Evolutionary conservation across 2,797 vertebrate genomes (phyloP).

Genomic region (Brotula barbata): DNA sequence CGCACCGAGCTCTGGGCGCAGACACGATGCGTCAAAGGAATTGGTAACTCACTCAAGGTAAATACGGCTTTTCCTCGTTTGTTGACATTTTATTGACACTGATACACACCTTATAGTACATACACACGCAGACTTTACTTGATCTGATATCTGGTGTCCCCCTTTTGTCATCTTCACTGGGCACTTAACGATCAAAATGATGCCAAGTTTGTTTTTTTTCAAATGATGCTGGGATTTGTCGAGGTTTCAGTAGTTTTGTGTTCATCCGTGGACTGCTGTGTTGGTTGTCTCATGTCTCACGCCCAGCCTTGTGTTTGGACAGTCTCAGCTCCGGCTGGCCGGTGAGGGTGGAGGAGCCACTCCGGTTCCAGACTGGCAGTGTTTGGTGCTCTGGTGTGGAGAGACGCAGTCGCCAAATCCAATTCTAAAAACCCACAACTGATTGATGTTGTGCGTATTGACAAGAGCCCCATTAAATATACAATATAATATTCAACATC

Average conservation of each 20-base stretch:
- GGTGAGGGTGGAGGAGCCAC: too few species aligned
- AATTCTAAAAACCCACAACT: background rate
- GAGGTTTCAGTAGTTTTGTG: too few species aligned
- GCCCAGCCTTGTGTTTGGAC: too few species aligned
- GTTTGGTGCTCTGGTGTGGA: conserved; percentile 9
- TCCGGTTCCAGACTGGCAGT: too few species aligned
- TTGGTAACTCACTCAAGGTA: conserved; percentile 74
- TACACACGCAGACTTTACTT: background rate
- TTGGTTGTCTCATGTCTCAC: too few species aligned
- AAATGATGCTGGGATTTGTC: too few species aligned
- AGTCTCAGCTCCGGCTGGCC: too few species aligned
- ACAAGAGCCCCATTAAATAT: background rate
- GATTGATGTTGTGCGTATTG: too few species aligned
- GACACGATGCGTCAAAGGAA: conserved; percentile 51
- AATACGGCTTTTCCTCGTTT: conserved; percentile 13
- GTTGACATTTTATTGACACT: background rate
- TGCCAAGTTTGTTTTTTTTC: too few species aligned
- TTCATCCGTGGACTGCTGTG: too few species aligned
- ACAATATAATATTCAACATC: background rate
- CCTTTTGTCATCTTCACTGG: background rate
- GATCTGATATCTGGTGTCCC: background rate
- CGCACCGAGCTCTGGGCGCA: conserved; percentile 42
- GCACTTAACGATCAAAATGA: too few species aligned
- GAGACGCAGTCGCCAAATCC: conserved; percentile 19
- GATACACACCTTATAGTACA: conserved; percentile 7